A percentile compares a stretch with the other conserved stretches of the same genome.
Evolutionary conservation across 2,797 vertebrate species (phyloP).

Genomic region (Euphonia xanthogaster): DNA sequence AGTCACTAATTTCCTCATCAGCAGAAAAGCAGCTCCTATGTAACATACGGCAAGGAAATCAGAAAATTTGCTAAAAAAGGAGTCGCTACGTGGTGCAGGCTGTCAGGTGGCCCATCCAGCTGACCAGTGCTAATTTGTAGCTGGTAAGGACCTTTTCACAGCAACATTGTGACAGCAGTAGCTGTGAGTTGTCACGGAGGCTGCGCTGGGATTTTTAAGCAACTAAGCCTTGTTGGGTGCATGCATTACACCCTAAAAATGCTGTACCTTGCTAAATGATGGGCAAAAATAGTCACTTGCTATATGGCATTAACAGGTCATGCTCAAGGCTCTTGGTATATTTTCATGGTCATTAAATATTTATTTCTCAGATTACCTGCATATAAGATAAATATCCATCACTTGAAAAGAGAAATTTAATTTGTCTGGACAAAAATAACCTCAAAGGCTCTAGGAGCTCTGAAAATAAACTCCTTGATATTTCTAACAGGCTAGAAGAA

Average conservation of each 20-base stretch:
- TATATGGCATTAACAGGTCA: background rate
- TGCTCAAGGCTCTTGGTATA: background rate
- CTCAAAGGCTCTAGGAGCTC: background rate
- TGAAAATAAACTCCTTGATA: background rate
- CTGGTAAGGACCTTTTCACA: background rate
- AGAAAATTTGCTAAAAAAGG: background rate
- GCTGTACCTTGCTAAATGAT: background rate
- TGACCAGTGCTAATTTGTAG: background rate
- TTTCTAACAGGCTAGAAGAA: background rate
- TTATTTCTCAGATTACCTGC: background rate
- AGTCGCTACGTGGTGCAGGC: background rate
- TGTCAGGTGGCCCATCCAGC: background rate
- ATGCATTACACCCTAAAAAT: background rate
- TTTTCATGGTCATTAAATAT: background rate
- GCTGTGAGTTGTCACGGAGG: accelerated
- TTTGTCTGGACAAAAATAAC: background rate
- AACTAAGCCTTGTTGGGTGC: background rate
- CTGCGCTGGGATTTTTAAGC: background rate
- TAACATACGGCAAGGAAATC: background rate
- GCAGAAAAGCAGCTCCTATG: background rate
- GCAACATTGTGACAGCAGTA: background rate
- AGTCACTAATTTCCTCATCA: background rate
- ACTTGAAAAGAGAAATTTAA: background rate
- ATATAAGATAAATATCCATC: background rate
- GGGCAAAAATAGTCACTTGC: background rate